phyloP scores from a whole-genome alignment of 1,140 invertebrate genomes.

The Fopius arisanus region DNA sequence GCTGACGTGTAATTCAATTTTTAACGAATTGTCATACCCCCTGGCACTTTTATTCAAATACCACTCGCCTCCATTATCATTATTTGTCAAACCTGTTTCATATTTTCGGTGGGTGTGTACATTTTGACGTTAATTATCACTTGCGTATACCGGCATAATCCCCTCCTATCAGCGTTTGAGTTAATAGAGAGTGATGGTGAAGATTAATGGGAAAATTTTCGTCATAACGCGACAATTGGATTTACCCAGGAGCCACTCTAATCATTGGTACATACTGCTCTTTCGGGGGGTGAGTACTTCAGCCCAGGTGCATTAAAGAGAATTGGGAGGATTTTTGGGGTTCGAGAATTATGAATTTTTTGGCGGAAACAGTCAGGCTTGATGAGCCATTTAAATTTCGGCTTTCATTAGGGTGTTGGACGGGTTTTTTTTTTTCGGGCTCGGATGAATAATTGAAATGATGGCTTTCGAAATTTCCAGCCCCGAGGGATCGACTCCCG shows the following conservation, averaged over 20 bases:
- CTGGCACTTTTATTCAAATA: background rate
- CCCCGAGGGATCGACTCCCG: too few relatives aligned
- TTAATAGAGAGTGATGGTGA: slow-evolving; percentile 6
- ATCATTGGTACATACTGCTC: background rate
- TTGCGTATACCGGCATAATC: background rate
- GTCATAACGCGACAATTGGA: slow-evolving; percentile 1
- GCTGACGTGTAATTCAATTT: background rate
- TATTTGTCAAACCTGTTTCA: background rate
- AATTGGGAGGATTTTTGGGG: background rate
- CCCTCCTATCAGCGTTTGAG: background rate
- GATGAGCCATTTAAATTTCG: background rate
- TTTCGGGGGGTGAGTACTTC: background rate
- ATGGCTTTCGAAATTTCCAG: too few relatives aligned
- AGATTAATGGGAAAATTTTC: slow-evolving; percentile 13
- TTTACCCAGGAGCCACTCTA: background rate
- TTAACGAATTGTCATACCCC: background rate
- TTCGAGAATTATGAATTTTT: background rate
- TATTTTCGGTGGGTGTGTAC: background rate
- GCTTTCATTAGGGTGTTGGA: background rate
- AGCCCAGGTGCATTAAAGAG: background rate
- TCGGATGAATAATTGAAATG: background rate
- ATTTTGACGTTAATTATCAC: slow-evolving; percentile 11
- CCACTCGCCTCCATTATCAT: background rate
- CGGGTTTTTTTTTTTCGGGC: background rate
- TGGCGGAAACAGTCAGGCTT: background rate